Conservation (phyloP, 2,888 invertebrate species). For the Dendrolimus pini region DNA sequence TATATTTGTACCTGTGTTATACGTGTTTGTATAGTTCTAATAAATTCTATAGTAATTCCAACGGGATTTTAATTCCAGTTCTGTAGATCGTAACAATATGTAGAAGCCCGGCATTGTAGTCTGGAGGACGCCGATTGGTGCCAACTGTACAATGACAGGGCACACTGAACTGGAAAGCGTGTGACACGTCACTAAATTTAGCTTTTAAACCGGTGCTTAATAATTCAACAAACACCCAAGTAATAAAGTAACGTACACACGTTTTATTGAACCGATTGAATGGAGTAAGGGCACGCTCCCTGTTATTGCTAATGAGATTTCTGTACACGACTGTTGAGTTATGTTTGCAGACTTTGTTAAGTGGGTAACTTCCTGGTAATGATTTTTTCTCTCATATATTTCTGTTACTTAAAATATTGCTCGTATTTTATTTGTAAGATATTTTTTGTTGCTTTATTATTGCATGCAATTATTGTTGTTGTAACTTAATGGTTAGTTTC, state of each 20-base stretch:
- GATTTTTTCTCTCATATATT: conserved; percentile 2
- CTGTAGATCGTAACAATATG: no score
- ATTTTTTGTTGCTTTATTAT: no score
- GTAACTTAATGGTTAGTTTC: no score
- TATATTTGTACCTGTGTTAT: no score
- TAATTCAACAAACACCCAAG: conserved; percentile 3
- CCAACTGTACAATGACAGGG: not conserved
- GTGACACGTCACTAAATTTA: not conserved
- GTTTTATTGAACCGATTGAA: conserved; percentile 6
- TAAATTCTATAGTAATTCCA: no score
- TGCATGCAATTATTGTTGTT: no score
- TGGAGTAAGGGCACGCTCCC: not conserved
- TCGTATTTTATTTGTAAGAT: no score
- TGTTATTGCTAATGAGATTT: conserved; percentile 4
- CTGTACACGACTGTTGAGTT: not conserved
- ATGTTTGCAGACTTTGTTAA: not conserved
- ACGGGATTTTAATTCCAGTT: no score
- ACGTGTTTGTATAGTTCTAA: no score
- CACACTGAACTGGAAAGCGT: not conserved
- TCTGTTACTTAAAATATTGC: not conserved
- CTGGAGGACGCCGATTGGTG: not conserved
- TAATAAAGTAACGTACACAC: conserved; percentile 5
- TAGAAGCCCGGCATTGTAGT: not conserved
- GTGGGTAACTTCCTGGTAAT: not conserved
- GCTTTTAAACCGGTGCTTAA: not conserved